Conservation (phyloP, 1,140 invertebrate species). For the Bombus waltoni region DNA sequence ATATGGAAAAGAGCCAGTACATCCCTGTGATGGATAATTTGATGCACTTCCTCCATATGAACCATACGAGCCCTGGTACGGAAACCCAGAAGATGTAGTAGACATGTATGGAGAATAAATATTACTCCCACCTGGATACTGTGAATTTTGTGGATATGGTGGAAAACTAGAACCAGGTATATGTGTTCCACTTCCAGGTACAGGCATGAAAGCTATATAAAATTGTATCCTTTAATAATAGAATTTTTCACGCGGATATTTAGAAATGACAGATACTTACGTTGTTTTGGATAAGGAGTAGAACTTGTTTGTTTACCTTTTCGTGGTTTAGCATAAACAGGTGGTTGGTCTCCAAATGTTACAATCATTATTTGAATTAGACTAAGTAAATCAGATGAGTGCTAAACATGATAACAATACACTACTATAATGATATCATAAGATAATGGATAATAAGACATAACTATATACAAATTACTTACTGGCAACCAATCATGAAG, state of each 20-base stretch:
- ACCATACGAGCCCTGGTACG: constrained; percentile 77
- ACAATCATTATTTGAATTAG: constrained; percentile 96
- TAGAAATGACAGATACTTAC: constrained; percentile 70
- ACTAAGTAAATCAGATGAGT: constrained; percentile 91
- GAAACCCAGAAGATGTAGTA: constrained; percentile 71
- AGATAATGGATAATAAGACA: constrained; percentile 12
- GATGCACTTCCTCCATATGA: constrained; percentile 63
- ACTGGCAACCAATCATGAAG: constrained; percentile 97
- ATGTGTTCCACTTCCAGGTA: constrained; percentile 79
- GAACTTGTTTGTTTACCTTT: constrained; percentile 76
- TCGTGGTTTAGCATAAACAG: constrained; percentile 92
- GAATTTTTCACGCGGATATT: background rate
- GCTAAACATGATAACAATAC: constrained; percentile 81
- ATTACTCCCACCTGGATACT: constrained; percentile 67
- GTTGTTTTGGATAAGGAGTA: constrained; percentile 86
- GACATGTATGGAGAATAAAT: constrained; percentile 79
- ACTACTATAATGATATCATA: background rate
- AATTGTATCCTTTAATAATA: background rate
- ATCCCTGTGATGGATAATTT: constrained; percentile 69
- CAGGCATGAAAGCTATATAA: constrained; percentile 85
- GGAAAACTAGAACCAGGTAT: constrained; percentile 66
- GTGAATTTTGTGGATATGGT: constrained; percentile 74
- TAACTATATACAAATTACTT: constrained; percentile 76
- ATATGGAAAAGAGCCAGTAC: constrained; percentile 77
- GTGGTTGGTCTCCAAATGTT: constrained; percentile 97